These are phyloP conservation scores for Ormia ochracea DNA, from an alignment of 2,888 invertebrate species.

Conservation along the genomic window DNA sequence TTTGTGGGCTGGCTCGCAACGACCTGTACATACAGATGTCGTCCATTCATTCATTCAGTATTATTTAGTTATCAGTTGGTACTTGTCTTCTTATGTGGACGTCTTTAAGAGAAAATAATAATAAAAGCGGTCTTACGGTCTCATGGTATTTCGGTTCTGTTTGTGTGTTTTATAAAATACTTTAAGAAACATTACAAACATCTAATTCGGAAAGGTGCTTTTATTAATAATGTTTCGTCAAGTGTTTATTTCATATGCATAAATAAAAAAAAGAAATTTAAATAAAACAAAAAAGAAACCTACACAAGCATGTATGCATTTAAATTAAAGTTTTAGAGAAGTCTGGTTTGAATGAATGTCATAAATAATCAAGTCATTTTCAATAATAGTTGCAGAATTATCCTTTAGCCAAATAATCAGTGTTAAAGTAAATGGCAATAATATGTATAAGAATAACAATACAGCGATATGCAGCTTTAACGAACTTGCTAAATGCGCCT, in stretches of 20 bases:
- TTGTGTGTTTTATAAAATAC: conserved; percentile 1
- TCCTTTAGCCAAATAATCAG: too few relatives aligned
- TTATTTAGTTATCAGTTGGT: conserved; percentile 46
- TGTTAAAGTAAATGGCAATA: too few relatives aligned
- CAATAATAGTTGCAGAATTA: too few relatives aligned
- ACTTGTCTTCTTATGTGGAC: conserved; percentile 45
- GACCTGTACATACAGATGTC: conserved; percentile 14
- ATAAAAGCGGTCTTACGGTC: conserved; percentile 14
- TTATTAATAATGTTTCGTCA: background rate
- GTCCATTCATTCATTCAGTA: conserved; percentile 47
- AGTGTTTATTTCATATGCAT: background rate
- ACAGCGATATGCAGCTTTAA: too few relatives aligned
- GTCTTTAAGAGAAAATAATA: background rate
- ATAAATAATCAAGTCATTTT: too few relatives aligned
- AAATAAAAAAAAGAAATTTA: background rate
- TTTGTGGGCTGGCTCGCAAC: conserved; percentile 26
- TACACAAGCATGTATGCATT: background rate
- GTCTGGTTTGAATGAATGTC: too few relatives aligned
- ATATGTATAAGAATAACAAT: too few relatives aligned
- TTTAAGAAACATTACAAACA: background rate
- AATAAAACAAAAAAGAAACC: background rate
- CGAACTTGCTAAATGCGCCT: too few relatives aligned
- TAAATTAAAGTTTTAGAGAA: too few relatives aligned
- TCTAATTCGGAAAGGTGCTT: background rate
- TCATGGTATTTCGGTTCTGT: conserved; percentile 15